phyloP scores from a whole-genome alignment of 2,888 invertebrate genomes.

The Diaperis boleti region DNA sequence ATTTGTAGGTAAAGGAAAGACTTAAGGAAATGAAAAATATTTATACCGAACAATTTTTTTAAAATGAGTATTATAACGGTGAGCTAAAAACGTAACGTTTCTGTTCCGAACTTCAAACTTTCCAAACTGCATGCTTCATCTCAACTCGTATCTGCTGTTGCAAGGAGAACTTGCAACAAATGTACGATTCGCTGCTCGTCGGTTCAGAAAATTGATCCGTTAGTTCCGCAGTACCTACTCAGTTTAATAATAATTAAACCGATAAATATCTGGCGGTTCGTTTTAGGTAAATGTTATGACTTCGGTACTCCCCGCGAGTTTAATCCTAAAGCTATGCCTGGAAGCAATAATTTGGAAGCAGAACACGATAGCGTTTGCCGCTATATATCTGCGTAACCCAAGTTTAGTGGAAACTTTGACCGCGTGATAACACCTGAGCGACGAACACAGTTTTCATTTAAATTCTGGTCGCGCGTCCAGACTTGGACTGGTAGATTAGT shows the following conservation, averaged over 20 bases:
- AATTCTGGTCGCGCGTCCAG: slow-evolving; percentile 35
- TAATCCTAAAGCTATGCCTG: slow-evolving; percentile 35
- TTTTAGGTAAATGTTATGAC: slow-evolving; percentile 27
- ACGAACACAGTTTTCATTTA: slow-evolving; percentile 25
- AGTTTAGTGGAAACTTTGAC: slow-evolving; percentile 37
- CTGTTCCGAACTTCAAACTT: neutral
- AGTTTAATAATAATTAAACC: slow-evolving; percentile 25
- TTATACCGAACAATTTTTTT: no score
- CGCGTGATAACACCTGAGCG: slow-evolving; percentile 37
- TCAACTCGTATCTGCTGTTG: neutral
- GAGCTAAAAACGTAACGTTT: neutral
- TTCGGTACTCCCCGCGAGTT: slow-evolving; percentile 31
- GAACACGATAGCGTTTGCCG: slow-evolving; percentile 33
- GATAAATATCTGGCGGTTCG: slow-evolving; percentile 30
- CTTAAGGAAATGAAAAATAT: no score
- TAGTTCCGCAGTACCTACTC: slow-evolving; percentile 5
- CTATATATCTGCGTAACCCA: slow-evolving; percentile 18
- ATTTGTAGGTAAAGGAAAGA: no score
- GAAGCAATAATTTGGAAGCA: slow-evolving; percentile 39
- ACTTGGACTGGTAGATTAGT: neutral
- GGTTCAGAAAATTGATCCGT: slow-evolving; percentile 3
- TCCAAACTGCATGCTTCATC: neutral
- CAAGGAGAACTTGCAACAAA: neutral
- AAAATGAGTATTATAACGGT: no score
- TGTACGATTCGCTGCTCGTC: neutral